Conservation (phyloP, 35 echinoderm and acorn worm genomes). For the Apostichopus parvimensis region DNA sequence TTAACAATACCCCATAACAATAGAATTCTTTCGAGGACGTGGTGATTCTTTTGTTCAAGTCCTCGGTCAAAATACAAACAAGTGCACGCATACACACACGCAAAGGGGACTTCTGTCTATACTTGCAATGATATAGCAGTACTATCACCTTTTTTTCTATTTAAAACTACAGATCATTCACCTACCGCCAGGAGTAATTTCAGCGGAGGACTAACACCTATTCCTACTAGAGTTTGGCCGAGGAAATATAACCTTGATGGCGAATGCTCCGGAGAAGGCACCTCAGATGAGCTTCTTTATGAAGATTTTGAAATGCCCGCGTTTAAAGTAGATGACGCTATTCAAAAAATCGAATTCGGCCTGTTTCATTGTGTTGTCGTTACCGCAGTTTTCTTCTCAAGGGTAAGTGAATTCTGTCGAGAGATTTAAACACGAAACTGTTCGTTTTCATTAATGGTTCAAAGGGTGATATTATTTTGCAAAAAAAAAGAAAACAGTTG, state of each 20-base stretch:
- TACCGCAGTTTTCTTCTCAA: slow-evolving; percentile 29
- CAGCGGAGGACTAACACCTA: slow-evolving; percentile 5
- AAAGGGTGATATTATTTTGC: too few species aligned
- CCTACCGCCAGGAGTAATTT: slow-evolving; percentile 3
- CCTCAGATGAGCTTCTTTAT: slow-evolving; percentile 37
- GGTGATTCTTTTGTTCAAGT: too few species aligned
- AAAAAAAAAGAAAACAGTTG: too few species aligned
- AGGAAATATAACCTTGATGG: slow-evolving; percentile 38
- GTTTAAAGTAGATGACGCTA: slow-evolving; percentile 48
- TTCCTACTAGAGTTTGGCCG: slow-evolving; percentile 39
- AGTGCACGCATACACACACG: too few species aligned
- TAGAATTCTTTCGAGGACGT: too few species aligned
- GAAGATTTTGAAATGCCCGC: slow-evolving; percentile 35
- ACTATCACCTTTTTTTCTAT: too few species aligned
- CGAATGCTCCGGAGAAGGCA: slow-evolving; percentile 10
- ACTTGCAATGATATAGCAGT: too few species aligned
- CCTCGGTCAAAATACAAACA: too few species aligned
- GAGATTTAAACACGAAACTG: too few species aligned
- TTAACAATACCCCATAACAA: too few species aligned
- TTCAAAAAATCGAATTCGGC: slow-evolving; percentile 45
- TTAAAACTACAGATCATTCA: slow-evolving; percentile 14
- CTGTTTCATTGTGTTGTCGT: slow-evolving; percentile 25
- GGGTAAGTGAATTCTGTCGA: slow-evolving; percentile 8
- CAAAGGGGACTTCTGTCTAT: too few species aligned
- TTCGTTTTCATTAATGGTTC: too few species aligned